Evolutionary conservation across 1,140 invertebrate genomes (phyloP).

Genomic region (Cyclina sinensis): DNA sequence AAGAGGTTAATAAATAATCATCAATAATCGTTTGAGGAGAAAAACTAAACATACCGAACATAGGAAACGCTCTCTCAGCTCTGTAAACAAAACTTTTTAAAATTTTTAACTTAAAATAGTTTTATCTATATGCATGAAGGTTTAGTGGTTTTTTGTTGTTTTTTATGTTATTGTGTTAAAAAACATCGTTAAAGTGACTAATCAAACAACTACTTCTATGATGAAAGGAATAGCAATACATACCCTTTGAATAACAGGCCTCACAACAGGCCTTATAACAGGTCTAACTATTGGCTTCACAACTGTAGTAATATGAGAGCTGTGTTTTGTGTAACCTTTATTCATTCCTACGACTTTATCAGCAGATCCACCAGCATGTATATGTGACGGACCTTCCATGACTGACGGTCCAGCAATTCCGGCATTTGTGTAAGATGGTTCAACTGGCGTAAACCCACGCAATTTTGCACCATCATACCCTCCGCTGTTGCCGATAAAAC

Average conservation of each 20-base stretch:
- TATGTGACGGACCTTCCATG: not conserved
- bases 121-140: no score
- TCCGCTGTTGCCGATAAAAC: not conserved
- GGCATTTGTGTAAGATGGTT: not conserved
- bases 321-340: constrained; percentile 39
- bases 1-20: not conserved
- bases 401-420: constrained; percentile 18
- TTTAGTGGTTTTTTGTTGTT: not conserved
- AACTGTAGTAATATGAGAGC: constrained; percentile 29
- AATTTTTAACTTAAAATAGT: not conserved
- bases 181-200: no score
- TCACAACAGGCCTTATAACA: constrained; percentile 36
- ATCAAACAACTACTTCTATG: no score
- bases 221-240: no score
- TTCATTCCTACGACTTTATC: constrained; percentile 5
- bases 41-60: no score
- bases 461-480: constrained; percentile 17
- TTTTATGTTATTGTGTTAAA: not conserved
- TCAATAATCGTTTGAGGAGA: no score
- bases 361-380: not conserved
- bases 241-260: constrained; percentile 51
- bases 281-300: constrained; percentile 46
- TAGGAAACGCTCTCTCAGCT: no score
- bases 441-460: not conserved
- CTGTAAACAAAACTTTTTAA: not conserved